Conservation (phyloP, 2,113 vertebrate genomes). For the Ochotona princeps region DNA sequence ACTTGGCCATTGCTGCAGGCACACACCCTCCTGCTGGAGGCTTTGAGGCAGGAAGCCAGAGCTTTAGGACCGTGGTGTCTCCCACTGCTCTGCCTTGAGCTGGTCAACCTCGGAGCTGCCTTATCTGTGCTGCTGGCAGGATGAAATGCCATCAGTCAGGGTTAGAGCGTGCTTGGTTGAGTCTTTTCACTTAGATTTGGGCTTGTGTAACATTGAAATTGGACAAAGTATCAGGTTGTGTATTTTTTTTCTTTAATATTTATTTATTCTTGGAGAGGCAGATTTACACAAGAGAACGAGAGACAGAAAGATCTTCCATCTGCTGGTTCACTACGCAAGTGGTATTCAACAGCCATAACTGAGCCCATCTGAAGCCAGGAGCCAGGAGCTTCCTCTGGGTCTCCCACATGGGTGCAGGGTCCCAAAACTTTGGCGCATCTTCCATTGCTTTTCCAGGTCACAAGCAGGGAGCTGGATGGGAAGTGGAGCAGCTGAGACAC, state of each 20-base stretch:
- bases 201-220: background rate
- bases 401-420: no score
- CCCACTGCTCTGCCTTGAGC: background rate
- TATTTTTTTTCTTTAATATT: background rate
- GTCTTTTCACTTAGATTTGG: background rate
- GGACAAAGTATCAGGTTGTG: background rate
- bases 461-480: background rate
- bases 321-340: no score
- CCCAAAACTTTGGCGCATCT: background rate
- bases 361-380: no score
- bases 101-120: background rate
- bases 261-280: no score
- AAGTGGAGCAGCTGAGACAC: background rate
- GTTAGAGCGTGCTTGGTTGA: background rate
- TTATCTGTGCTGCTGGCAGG: constrained; percentile 17
- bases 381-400: no score
- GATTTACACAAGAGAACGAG: no score
- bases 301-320: no score
- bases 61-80: background rate
- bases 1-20: background rate
- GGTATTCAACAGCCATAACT: no score
- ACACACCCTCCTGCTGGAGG: background rate
- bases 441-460: background rate
- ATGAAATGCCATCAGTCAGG: background rate
- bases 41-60: constrained; percentile 24